Percentiles rank a stretch among this genome's conserved stretches.
Evolutionary conservation across 2,888 invertebrate genomes (phyloP).

Genomic region (Deroplatys truncata): DNA sequence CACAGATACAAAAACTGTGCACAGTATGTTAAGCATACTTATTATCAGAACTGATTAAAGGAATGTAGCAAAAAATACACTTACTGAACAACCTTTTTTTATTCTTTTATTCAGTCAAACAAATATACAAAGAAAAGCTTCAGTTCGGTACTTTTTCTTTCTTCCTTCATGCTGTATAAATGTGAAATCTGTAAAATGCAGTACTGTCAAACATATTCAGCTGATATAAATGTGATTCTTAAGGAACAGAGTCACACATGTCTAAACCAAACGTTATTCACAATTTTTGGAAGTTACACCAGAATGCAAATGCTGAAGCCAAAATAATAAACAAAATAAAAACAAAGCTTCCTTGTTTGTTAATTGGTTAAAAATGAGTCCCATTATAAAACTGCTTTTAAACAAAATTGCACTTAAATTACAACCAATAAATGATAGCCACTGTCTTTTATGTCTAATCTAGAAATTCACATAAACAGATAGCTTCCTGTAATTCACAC

Average conservation of each 20-base stretch:
- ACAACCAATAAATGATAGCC: neutral
- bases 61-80: neutral
- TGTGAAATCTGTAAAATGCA: neutral
- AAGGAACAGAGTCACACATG: neutral
- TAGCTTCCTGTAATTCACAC: neutral
- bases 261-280: neutral
- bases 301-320: neutral
- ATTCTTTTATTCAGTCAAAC: neutral
- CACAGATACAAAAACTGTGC: no score
- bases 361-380: neutral
- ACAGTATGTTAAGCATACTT: neutral
- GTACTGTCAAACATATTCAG: neutral
- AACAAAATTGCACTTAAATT: neutral
- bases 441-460: neutral
- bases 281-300: neutral
- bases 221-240: neutral
- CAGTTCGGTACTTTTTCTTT: neutral
- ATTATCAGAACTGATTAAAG: neutral
- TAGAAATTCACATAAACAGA: neutral
- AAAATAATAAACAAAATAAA: neutral
- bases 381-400: neutral
- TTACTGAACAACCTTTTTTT: neutral
- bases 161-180: neutral
- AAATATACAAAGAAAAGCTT: neutral
- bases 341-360: neutral